Base-by-base conservation (phyloP, 2,888 invertebrate species). In the Ctena decussata region DNA sequence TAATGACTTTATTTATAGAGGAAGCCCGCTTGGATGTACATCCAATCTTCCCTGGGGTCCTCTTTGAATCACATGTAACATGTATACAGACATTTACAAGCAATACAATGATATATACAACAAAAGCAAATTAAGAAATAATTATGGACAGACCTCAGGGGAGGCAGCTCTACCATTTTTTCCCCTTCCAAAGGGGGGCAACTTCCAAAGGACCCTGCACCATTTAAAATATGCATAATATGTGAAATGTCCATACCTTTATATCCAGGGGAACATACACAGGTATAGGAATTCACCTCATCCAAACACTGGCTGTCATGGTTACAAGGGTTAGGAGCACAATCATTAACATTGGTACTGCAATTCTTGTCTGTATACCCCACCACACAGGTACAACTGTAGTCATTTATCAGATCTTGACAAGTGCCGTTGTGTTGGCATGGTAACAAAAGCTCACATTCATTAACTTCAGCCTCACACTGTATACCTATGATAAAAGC, bases 391-490 rank as follows among this genome's bases (percentile, higher is more conserved):
- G 97, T 97, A 96, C 98, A 98, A 89, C 96, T 96, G 96, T 97
- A 98, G 30, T 96, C 96, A 76, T 96, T 96, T 27, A 95, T 90
- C 84, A 93, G 93, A 77, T 92, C 89, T 32, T 49, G 71, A 96
- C 98, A 98, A 83, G 97, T 97, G 91, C 98, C 98, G 96, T 98
- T 98, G 92, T 98, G 98, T 35, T 65, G 65, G 94, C 99, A 99
- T 0, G 98, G 98, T 35, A 65, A 65, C 95, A 98, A 98, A 0
- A 98, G 98, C 77, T 98, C 97, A 95, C 99, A 99, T 95, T 98
- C 98, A 95, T 99, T 98, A 73, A 98, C 98, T 93, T 98, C 98
- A 2, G 97, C 96, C 94, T 98, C 98, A 95, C 99, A 99, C 8
- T 86, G 80, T 35, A 65, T 11, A n/a, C 65, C 65, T 65, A 35